Base-by-base conservation (phyloP, 2,888 invertebrate genomes). In the Lacanobia oleracea region DNA sequence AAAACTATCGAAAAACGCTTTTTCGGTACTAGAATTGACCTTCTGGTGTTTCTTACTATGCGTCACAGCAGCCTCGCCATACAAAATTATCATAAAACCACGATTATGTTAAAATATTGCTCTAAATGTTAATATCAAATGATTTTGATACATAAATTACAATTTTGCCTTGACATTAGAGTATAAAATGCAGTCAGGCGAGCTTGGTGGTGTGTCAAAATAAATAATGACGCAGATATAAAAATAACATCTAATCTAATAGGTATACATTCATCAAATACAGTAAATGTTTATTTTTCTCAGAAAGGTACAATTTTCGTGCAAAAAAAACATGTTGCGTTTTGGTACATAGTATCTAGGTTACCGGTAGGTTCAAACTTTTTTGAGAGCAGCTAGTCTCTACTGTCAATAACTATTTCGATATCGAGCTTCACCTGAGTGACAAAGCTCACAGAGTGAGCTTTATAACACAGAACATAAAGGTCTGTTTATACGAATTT, bases 81-180 rank as follows among this genome's bases (percentile, higher is more conserved):
- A 74, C 51, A 60, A 57, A 50, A 82, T 83, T 83, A 77, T 1
- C 84, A 84, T 82, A 66, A 77, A 66, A 63, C 40, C 53, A 37
- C 62, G 18, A 82, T 77, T 77, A 82, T 63, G 67, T 33, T 77
- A 75, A 81, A 75, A 70, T 77, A 78, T 85, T 85, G 78, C 81
- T 83, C 86, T 67, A 77, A 81, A 81, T 84, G 74, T 65, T 74
- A 81, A 59, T 40, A 77, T 45, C 27, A 84, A 66, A 72, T 68
- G 61, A 56, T 59, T 79, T 74, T 67, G 45, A 76, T 83, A 57
- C 61, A 63, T 65, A 50, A 68, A 64, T 57, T 70, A 18, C 40
- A n/a, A 43, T 56, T 10, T 33, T 62, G n/a, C 77, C 83, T 48
- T 84, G 83, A 80, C 83, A 80, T 83, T 83, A 73, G n/a, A 51